Conservation (phyloP, 2,888 invertebrate genomes). For the Meganola albula region DNA sequence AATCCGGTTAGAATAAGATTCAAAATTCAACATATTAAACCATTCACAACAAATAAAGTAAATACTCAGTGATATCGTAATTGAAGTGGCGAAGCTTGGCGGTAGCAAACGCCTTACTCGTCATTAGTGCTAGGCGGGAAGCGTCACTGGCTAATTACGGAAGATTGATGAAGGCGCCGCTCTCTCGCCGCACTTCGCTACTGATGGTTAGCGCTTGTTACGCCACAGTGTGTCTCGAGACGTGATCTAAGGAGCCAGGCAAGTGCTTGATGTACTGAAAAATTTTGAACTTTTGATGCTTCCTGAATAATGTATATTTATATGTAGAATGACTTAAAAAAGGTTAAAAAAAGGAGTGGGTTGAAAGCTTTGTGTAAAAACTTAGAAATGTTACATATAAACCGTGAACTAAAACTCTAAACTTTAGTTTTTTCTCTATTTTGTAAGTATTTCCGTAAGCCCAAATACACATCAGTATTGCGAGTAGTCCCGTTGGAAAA, state of each 20-base stretch:
- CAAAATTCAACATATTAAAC: too few relatives aligned
- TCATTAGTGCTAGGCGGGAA: constrained; percentile 54
- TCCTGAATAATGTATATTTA: too few relatives aligned
- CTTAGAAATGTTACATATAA: too few relatives aligned
- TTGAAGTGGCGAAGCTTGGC: constrained; percentile 37
- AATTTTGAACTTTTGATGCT: too few relatives aligned
- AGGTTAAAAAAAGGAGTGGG: too few relatives aligned
- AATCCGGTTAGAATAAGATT: too few relatives aligned
- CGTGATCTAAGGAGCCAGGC: constrained; percentile 6
- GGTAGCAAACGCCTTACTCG: constrained; percentile 38
- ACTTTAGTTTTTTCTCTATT: too few relatives aligned
- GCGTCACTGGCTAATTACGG: constrained; percentile 62
- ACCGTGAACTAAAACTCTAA: too few relatives aligned
- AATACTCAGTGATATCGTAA: constrained; percentile 32
- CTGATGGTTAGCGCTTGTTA: constrained; percentile 25
- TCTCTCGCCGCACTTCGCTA: constrained; percentile 35
- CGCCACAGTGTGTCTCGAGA: constrained; percentile 7
- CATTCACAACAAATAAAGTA: too few relatives aligned
- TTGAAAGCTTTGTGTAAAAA: too few relatives aligned
- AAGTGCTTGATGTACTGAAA: constrained; percentile 1
- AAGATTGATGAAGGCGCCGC: constrained; percentile 61
- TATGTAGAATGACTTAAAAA: too few relatives aligned
- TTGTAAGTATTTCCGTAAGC: constrained; percentile 12
- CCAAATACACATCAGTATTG: constrained; percentile 16
- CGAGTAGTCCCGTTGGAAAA: constrained; percentile 30